A percentile compares a stretch with the other conserved stretches of the same genome.
These are phyloP conservation scores for Plectus sambesii DNA, from an alignment of 1,140 invertebrate species.

Conservation along the genomic window DNA sequence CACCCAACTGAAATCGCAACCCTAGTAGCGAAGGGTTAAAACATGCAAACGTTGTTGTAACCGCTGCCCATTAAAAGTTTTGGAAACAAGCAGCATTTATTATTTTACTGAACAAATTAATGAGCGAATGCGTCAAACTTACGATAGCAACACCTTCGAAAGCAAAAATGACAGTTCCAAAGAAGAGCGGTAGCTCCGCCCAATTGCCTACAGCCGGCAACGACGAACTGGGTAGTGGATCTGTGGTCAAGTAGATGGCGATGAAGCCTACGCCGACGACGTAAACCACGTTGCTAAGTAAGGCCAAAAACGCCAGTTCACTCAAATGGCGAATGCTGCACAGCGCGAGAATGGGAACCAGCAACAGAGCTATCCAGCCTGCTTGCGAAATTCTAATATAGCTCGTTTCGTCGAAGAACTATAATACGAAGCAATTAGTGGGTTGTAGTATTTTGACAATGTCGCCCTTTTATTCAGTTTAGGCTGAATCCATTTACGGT, in stretches of 20 bases:
- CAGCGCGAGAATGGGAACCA: constrained; percentile 25
- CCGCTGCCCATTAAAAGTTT: too few relatives aligned
- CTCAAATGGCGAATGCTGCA: constrained; percentile 35
- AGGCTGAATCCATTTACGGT: too few relatives aligned
- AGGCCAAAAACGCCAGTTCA: constrained; percentile 26
- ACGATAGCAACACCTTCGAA: constrained; percentile 79
- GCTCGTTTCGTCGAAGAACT: constrained; percentile 31
- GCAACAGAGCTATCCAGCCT: constrained; percentile 28
- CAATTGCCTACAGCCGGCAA: constrained; percentile 24
- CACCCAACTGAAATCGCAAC: too few relatives aligned
- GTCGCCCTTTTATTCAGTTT: too few relatives aligned
- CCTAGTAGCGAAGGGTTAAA: too few relatives aligned
- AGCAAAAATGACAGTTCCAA: constrained; percentile 76
- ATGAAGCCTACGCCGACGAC: constrained; percentile 28
- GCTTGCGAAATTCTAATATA: constrained; percentile 26
- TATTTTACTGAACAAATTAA: too few relatives aligned
- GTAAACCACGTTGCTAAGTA: constrained; percentile 31
- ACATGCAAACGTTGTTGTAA: too few relatives aligned
- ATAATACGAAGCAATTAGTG: constrained; percentile 9
- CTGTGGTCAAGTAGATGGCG: constrained; percentile 24
- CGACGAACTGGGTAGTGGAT: constrained; percentile 17
- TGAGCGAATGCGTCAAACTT: too few relatives aligned
- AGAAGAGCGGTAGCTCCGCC: constrained; percentile 69
- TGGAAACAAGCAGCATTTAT: too few relatives aligned
- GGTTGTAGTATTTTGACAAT: too few relatives aligned